phyloP scores from a whole-genome alignment of 2,113 vertebrate species.

The Pteronura brasiliensis region DNA sequence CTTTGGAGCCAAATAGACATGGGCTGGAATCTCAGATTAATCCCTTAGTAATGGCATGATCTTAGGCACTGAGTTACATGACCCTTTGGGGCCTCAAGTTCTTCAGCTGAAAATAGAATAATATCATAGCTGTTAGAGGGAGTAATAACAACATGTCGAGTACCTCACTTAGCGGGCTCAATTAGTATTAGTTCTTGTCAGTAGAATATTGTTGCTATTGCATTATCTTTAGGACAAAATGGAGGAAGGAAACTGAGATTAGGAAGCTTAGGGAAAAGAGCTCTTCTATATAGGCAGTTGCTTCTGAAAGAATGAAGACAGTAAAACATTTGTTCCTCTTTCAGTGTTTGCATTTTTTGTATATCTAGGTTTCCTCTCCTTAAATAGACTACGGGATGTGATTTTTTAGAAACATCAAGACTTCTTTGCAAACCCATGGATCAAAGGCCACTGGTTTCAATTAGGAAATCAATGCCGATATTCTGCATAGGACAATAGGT shows the following conservation, averaged over 20 bases:
- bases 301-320: background rate
- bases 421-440: background rate
- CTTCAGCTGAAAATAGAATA: background rate
- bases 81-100: background rate
- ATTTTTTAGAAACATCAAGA: background rate
- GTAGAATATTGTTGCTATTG: background rate
- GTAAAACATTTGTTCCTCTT: background rate
- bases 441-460: background rate
- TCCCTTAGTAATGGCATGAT: background rate
- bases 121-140: background rate
- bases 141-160: background rate
- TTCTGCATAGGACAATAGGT: background rate
- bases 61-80: conserved; percentile 24
- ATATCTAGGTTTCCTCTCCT: background rate
- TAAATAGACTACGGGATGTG: background rate
- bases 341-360: background rate
- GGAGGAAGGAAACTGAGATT: background rate
- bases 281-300: background rate
- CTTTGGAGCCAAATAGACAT: background rate
- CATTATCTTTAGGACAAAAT: background rate
- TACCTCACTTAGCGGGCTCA: background rate
- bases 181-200: background rate
- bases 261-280: background rate
- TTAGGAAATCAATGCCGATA: conserved; percentile 13
- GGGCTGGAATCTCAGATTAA: background rate